These are phyloP conservation scores for Linurgus olivaceus DNA, from an alignment of 2,797 vertebrate species.

Conservation along the genomic window DNA sequence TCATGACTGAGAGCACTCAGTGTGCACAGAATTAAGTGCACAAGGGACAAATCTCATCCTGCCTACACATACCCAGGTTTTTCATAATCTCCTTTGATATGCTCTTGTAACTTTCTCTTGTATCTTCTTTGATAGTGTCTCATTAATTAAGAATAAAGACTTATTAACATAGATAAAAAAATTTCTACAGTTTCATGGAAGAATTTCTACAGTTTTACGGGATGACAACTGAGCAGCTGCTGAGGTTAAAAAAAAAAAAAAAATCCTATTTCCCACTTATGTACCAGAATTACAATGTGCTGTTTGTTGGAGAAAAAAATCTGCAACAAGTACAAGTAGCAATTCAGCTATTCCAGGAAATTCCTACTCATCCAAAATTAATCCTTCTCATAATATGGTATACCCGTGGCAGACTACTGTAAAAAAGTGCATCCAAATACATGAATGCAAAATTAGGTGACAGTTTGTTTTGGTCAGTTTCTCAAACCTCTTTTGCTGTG, in stretches of 20 bases:
- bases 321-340: neutral
- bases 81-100: neutral
- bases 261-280: neutral
- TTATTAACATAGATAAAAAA: neutral
- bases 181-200: neutral
- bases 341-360: slow-evolving; percentile 11
- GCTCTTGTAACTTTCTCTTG: neutral
- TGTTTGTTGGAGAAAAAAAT: neutral
- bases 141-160: neutral
- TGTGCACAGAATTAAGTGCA: neutral
- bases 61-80: neutral
- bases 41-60: neutral
- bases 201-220: neutral
- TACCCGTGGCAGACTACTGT: neutral
- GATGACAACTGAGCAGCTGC: neutral
- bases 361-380: slow-evolving; percentile 2
- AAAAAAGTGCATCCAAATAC: neutral
- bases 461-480: neutral
- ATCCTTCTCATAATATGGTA: neutral
- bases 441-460: neutral
- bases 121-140: neutral
- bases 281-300: neutral
- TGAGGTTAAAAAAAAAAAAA: neutral
- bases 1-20: neutral
- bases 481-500: neutral